Evolutionary conservation across 2,797 vertebrate species (phyloP).

Genomic region (Semaprochilodus insignis): DNA sequence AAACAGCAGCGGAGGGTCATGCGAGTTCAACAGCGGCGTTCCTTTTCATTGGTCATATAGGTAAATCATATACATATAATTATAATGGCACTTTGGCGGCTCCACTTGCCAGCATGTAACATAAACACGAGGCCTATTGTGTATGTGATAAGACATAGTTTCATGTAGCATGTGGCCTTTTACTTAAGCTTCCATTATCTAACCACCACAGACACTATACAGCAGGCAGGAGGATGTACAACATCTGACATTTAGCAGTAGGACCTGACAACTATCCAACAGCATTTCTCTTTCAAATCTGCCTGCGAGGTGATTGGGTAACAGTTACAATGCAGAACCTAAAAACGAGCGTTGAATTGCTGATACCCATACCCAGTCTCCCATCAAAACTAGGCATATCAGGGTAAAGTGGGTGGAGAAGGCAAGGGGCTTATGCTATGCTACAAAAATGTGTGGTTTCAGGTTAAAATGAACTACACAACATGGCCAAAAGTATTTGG

Average conservation of each 20-base stretch:
- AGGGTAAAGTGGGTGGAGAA: background rate
- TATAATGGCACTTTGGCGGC: background rate
- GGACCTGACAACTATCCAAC: background rate
- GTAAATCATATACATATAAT: constrained; percentile 35
- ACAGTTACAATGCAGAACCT: no score
- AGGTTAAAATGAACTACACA: no score
- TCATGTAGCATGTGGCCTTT: constrained; percentile 17
- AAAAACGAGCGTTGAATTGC: no score
- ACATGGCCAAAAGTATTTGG: no score
- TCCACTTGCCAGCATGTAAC: constrained; percentile 2
- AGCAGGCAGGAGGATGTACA: background rate
- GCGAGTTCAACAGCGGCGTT: constrained; percentile 18
- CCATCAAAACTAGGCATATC: no score
- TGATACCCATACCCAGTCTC: no score
- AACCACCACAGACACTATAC: constrained; percentile 3
- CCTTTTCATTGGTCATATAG: constrained; percentile 21
- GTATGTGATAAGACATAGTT: constrained; percentile 6
- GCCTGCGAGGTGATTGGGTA: background rate
- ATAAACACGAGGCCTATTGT: constrained; percentile 16
- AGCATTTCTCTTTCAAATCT: background rate
- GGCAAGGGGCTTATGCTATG: background rate
- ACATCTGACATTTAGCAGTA: background rate
- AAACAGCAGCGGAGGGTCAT: constrained; percentile 12
- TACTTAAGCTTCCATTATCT: background rate
- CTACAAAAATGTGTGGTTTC: no score